phyloP scores from a whole-genome alignment of 2,797 vertebrate genomes.

The Antrozous pallidus region DNA sequence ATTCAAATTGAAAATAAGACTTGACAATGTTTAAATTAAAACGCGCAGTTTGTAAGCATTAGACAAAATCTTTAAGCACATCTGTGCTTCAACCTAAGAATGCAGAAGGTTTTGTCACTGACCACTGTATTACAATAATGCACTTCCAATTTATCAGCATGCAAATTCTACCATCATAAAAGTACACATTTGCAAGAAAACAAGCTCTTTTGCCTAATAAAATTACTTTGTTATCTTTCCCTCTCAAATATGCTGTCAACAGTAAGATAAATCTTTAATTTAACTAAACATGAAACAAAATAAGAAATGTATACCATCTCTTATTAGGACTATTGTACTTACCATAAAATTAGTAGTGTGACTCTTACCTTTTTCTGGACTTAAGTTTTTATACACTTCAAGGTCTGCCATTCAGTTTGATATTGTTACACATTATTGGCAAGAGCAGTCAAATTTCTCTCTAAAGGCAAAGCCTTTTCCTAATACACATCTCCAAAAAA shows the following conservation, averaged over 20 bases:
- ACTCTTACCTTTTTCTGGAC: constrained; percentile 94
- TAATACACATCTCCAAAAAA: constrained; percentile 69
- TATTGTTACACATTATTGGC: constrained; percentile 81
- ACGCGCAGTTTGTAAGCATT: background rate
- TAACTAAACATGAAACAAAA: constrained; percentile 36
- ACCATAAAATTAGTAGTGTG: constrained; percentile 60
- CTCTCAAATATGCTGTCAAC: constrained; percentile 18
- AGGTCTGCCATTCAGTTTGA: constrained; percentile 94
- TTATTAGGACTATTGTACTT: constrained; percentile 43
- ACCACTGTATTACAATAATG: constrained; percentile 47
- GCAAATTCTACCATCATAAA: constrained; percentile 29
- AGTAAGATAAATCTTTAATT: constrained; percentile 43
- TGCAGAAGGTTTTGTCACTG: constrained; percentile 25
- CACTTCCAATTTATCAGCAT: background rate
- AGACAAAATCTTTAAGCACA: constrained; percentile 22
- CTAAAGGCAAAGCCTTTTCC: constrained; percentile 76
- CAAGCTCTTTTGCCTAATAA: constrained; percentile 11
- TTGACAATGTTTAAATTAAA: constrained; percentile 41
- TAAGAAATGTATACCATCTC: constrained; percentile 10
- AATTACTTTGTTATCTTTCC: constrained; percentile 33
- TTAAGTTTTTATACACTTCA: constrained; percentile 96
- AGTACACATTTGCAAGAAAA: constrained; percentile 32
- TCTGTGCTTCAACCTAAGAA: constrained; percentile 60
- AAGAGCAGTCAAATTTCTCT: constrained; percentile 71
- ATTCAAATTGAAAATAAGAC: constrained; percentile 11